Evolutionary conservation across 2,797 vertebrate genomes (phyloP), one percentile per base, ranked within the genome.

Genomic region (Enteromius afrohamiltoni): DNA sequence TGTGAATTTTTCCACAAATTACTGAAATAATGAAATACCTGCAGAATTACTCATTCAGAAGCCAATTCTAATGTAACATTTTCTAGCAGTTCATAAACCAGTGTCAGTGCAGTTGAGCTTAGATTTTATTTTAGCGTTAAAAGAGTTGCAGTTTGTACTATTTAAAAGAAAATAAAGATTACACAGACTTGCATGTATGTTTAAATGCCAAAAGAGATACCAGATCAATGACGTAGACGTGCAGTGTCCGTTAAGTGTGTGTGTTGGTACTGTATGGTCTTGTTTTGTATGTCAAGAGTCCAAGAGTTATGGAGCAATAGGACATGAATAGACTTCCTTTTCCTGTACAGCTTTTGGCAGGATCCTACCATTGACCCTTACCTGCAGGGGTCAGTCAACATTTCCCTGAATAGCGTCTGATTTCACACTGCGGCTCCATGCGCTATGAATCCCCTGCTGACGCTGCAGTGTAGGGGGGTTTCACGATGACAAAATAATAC

Each of bases 381-480:
- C 78, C 83, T 86, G 81, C 65, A 42, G 75, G 83, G 84, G 86
- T 87, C 85, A 86, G 58, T 86, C 78, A 83, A 82, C 82, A 78
- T 74, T 79, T 42, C 62, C 79, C 49, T 73, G 68, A 80, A 79
- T 87, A 47, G 69, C 76, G 74, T 80, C 81, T 70, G 53, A 62
- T 80, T 70, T 79, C 68, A 65, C 77, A 85, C 87, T 79, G 85
- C 78, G 86, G 80, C 65, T 76, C 79, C 85, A 84, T 88, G 86
- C 83, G 81, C 19, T 7, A 80, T 60, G 77, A 88, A 84, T 79
- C 58, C 88, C 87, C 86, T 45, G 88, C 73, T 84, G 89, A 88
- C 87, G 80, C 87, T 79, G 83, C 87, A 82, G 16, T 85, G 87
- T 60, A 87, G 84, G 88, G 82, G 45, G 87, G 87, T 88, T 86